phyloP scores from a whole-genome alignment of 2,113 vertebrate species.

The Alethe diademata region DNA sequence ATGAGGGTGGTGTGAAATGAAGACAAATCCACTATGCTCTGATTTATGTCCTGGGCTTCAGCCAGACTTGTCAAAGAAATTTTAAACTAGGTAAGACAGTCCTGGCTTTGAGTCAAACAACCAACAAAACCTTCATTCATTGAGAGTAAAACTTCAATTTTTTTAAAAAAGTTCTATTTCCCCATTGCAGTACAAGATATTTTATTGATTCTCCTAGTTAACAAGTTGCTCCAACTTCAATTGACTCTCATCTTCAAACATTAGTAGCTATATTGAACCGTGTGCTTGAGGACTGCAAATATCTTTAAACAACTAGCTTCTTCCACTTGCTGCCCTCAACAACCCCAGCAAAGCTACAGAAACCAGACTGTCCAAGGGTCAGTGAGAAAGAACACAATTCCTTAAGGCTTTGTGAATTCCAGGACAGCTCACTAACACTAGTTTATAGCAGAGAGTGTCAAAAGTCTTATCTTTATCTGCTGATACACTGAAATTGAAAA shows the following conservation, averaged over 20 bases:
- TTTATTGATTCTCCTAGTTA: background rate
- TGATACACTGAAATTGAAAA: background rate
- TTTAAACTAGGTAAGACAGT: constrained; percentile 52
- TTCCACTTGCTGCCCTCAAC: background rate
- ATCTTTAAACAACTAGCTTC: background rate
- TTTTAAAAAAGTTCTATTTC: background rate
- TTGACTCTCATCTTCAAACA: background rate
- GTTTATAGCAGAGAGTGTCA: background rate
- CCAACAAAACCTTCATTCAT: constrained; percentile 6
- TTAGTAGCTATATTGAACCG: background rate
- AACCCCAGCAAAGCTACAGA: background rate
- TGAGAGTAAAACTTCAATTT: background rate
- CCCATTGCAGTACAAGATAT: background rate
- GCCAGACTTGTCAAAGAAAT: constrained; percentile 35
- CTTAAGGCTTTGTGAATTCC: background rate
- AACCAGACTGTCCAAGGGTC: background rate
- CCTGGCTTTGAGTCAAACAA: constrained; percentile 57
- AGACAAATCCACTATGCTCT: constrained; percentile 14
- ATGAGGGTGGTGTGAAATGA: background rate
- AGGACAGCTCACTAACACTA: background rate
- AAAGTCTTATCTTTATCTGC: background rate
- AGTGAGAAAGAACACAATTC: background rate
- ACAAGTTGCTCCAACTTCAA: background rate
- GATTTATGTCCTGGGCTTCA: constrained; percentile 8
- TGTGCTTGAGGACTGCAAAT: background rate